Conservation (phyloP, 2,888 invertebrate genomes). For the Spatulosminthurus flaviceps region DNA sequence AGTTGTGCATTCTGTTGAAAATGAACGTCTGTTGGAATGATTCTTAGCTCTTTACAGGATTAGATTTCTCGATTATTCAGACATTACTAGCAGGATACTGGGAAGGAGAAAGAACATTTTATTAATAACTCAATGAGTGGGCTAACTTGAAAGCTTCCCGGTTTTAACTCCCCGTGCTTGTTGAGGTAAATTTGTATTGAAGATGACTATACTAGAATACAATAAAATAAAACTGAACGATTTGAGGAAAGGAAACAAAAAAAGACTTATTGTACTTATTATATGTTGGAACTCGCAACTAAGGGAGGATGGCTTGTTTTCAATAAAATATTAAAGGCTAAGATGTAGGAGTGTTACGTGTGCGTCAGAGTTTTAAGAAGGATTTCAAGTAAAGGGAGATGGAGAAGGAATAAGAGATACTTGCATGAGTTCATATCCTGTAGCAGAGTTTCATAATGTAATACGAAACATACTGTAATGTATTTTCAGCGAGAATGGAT, state of each 20-base stretch:
- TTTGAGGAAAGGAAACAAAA: slow-evolving; percentile 2
- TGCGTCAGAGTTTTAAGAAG: slow-evolving; percentile 12
- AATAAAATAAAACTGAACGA: slow-evolving; percentile 11
- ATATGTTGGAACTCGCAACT: neutral
- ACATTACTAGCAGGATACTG: too few relatives aligned
- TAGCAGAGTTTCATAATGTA: neutral
- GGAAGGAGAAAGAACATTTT: slow-evolving; percentile 2
- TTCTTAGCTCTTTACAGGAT: slow-evolving; percentile 10
- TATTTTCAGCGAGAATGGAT: neutral
- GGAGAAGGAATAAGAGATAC: neutral
- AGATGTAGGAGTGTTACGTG: slow-evolving; percentile 2
- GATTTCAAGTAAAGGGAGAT: too few relatives aligned
- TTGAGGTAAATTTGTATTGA: too few relatives aligned
- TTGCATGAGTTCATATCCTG: neutral
- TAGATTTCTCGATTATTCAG: slow-evolving; percentile 21
- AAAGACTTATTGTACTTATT: slow-evolving; percentile 15
- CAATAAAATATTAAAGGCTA: slow-evolving; percentile 6
- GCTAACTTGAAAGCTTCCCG: neutral
- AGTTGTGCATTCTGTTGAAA: neutral
- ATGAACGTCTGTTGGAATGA: slow-evolving; percentile 19
- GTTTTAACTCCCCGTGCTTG: neutral
- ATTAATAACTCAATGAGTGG: slow-evolving; percentile 19
- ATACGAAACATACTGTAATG: neutral
- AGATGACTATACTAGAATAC: neutral
- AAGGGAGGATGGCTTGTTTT: neutral